Evolutionary conservation across 2,797 vertebrate species (phyloP), one percentile per base, ranked within the genome.

Genomic region (Girardinus metallicus): DNA sequence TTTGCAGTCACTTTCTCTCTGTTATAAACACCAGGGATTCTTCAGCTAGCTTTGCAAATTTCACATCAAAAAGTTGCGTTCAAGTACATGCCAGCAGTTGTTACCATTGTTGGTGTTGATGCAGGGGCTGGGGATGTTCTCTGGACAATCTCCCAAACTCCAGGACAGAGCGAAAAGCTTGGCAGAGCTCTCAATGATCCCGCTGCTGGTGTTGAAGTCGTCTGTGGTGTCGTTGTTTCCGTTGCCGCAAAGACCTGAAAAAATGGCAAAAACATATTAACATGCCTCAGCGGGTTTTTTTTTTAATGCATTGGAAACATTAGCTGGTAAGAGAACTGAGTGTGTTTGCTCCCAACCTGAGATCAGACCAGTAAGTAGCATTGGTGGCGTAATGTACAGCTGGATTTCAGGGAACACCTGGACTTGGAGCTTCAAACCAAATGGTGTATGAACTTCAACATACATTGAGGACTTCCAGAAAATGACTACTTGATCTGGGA

Each of bases 231-330:
- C 95, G 21, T 87, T 89, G 84, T 97, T 97, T 74, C 87, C 90
- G 88, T 96, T 96, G 31, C 96, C 97, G 87, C 97, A 97, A 51
- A 97, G 96, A 49, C 96, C 97, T 97, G 55, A 84, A 79, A 73
- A 41, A 76, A 55, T 43, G 43, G 10, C 43, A 43, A 43, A 43
- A 43, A 11, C 43, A 43, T 10, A 43, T 11, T 43, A 43, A 43
- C 26, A 60, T 15, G 12, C n/a, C 55, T 29, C 55, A 13, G 12
- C 13, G 12, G 5, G 0, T 57, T 60, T 13, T 29, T 16, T 18
- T 64, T 9, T 18, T 34, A 18, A 1, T 43, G 21, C 16, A 9
- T 64, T 10, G 34, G 31, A 36, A 36, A 18, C 16, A 0, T 18
- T 64, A 21, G 31, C 5, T 64, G 16, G 34, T 36, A 36, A 21